Conservation (phyloP, 2,888 invertebrate species). For the Epicampocera succincta region DNA sequence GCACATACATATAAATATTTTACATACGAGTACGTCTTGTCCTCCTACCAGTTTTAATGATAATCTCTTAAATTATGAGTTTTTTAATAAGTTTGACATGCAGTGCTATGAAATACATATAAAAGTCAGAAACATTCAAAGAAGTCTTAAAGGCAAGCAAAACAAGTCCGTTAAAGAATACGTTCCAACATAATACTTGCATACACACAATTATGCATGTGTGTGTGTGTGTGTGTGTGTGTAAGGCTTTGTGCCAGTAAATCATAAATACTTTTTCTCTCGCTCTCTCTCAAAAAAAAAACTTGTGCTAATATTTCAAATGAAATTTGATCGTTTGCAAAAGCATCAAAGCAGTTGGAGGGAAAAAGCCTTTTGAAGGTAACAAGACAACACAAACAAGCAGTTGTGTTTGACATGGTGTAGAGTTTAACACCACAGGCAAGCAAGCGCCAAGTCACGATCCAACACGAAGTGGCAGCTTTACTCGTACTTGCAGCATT, state of each 20-base stretch:
- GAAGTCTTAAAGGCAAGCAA: constrained; percentile 7
- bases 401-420: constrained; percentile 55
- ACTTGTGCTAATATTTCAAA: constrained; percentile 54
- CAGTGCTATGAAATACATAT: constrained; percentile 35
- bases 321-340: constrained; percentile 66
- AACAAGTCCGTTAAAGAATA: constrained; percentile 4
- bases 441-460: constrained; percentile 75
- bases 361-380: background rate
- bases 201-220: too few relatives aligned
- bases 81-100: constrained; percentile 81
- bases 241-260: constrained; percentile 55
- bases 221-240: too few relatives aligned
- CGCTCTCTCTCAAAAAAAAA: constrained; percentile 10
- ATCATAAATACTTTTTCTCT: constrained; percentile 62
- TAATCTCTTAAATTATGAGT: constrained; percentile 81
- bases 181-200: constrained; percentile 1
- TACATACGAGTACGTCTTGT: constrained; percentile 63
- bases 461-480: constrained; percentile 51
- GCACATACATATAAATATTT: background rate
- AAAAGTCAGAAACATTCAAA: constrained; percentile 27
- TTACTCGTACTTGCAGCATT: constrained; percentile 51
- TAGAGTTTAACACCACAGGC: constrained; percentile 51
- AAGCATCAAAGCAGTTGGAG: constrained; percentile 5
- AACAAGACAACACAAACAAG: background rate
- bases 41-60: constrained; percentile 81